Evolutionary conservation across 2,888 invertebrate genomes (phyloP).

Genomic region (Spilarctia lutea): DNA sequence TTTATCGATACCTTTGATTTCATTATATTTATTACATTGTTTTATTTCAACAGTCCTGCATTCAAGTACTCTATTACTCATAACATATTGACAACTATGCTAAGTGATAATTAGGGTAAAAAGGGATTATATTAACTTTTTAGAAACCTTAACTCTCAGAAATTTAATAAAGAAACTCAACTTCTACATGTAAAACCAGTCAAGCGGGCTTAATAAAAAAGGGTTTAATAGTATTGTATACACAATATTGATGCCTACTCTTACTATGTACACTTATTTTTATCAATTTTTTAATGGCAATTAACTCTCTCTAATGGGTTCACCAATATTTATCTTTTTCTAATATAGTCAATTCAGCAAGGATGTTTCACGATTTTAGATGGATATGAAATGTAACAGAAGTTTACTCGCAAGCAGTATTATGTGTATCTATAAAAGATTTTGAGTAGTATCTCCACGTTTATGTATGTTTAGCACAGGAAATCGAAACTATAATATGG

Average conservation of each 20-base stretch:
- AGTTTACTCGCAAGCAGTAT: not conserved
- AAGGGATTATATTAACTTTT: not conserved
- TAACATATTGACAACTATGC: not conserved
- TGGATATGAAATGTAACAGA: not conserved
- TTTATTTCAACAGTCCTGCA: not conserved
- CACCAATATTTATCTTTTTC: not conserved
- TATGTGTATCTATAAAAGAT: not conserved
- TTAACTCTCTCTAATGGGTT: not conserved
- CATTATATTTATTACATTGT: not conserved
- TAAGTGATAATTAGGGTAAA: not conserved
- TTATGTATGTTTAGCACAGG: not conserved
- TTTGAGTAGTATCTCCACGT: not conserved
- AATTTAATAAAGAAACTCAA: not conserved
- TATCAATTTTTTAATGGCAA: not conserved
- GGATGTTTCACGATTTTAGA: not conserved
- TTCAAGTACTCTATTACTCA: not conserved
- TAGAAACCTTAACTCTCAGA: not conserved
- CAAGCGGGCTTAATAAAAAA: no score
- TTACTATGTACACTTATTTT: not conserved
- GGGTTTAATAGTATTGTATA: no score
- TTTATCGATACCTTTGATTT: not conserved
- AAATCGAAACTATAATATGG: not conserved
- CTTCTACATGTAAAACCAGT: no score
- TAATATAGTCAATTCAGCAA: not conserved
- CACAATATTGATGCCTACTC: not conserved